These are phyloP conservation scores for Monomorium pharaonis DNA, from an alignment of 1,140 invertebrate genomes.

Conservation along the genomic window DNA sequence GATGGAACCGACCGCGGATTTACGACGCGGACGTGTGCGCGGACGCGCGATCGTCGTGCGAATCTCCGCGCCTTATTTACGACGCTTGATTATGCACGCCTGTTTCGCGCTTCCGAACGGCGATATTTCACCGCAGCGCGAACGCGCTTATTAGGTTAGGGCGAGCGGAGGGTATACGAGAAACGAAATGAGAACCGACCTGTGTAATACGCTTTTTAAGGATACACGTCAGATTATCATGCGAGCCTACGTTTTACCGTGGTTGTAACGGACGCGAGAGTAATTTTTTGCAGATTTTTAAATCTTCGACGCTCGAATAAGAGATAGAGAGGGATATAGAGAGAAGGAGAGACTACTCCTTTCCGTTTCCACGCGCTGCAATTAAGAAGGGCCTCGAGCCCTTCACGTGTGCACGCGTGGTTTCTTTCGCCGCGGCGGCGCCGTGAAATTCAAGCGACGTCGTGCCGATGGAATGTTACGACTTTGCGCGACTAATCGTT, in stretches of 20 bases:
- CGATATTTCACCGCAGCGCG: background rate
- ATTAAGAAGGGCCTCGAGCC: slow-evolving; percentile 33
- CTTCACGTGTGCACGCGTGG: slow-evolving; percentile 30
- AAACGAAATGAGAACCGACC: background rate
- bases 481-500: slow-evolving; percentile 52
- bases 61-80: background rate
- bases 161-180: background rate
- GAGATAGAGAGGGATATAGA: no score
- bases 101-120: background rate
- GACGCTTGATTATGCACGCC: slow-evolving; percentile 14
- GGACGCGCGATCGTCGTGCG: slow-evolving; percentile 26
- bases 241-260: background rate
- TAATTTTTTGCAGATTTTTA: no score
- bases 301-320: background rate
- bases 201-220: no score
- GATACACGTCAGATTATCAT: background rate
- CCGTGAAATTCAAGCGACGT: slow-evolving; percentile 50
- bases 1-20: slow-evolving; percentile 61
- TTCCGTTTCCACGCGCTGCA: background rate
- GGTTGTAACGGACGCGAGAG: no score
- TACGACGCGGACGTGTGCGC: slow-evolving; percentile 45
- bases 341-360: background rate
- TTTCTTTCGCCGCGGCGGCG: slow-evolving; percentile 18
- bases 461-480: slow-evolving; percentile 35
- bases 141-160: background rate